These are phyloP conservation scores for Poeciliopsis occidentalis DNA, from an alignment of 2,113 vertebrate genomes.

Conservation along the genomic window DNA sequence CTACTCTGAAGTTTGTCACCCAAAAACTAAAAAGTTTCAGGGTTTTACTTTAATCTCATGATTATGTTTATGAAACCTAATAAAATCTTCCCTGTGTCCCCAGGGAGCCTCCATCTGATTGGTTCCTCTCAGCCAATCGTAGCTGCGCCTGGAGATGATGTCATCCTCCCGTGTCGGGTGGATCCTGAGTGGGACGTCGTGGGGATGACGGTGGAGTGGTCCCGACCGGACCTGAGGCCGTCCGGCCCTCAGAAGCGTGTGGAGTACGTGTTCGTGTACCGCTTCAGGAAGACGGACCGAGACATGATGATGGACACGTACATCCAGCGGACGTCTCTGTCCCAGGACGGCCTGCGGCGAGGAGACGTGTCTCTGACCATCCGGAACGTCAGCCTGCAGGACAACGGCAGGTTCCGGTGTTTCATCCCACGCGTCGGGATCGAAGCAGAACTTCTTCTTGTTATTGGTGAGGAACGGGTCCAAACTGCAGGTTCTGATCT, in stretches of 20 bases:
- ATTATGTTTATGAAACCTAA: neutral
- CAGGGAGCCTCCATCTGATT: rapidly evolving
- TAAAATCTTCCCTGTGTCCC: neutral
- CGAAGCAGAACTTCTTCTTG: rapidly evolving
- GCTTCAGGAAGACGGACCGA: rapidly evolving
- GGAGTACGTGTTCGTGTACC: slow-evolving; percentile 25
- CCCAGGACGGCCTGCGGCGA: neutral
- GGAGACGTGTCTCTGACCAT: slow-evolving; percentile 45
- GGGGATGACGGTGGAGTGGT: slow-evolving; percentile 27
- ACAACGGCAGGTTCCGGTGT: slow-evolving; percentile 29
- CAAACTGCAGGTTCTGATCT: neutral
- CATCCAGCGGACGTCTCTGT: slow-evolving; percentile 14
- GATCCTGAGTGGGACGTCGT: rapidly evolving
- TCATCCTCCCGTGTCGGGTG: slow-evolving; percentile 35
- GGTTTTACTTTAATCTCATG: neutral
- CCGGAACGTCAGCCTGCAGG: neutral
- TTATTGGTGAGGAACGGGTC: slow-evolving; percentile 37
- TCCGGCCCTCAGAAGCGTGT: neutral
- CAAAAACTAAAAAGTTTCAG: no score
- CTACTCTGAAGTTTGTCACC: no score
- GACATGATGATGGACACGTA: slow-evolving; percentile 24
- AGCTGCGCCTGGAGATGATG: rapidly evolving
- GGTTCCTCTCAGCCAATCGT: neutral
- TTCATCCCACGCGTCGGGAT: neutral
- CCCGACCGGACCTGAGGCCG: slow-evolving; percentile 1